Base-by-base conservation (phyloP, 2,888 invertebrate genomes). In the Drosophila demipolita region DNA sequence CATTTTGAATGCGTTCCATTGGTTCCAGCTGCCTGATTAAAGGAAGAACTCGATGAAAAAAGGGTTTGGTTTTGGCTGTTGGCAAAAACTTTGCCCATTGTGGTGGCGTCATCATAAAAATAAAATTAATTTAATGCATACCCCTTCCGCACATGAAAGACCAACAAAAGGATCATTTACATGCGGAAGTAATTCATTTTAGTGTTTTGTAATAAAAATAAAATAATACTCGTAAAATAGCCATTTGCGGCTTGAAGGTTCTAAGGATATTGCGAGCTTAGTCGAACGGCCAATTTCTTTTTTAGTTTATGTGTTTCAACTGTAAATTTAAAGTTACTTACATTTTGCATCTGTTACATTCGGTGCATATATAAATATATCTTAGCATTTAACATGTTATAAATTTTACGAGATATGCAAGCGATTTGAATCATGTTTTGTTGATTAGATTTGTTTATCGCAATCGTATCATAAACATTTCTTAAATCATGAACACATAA, bases 81-180 rank as follows among this genome's bases (percentile, higher is more conserved):
- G 84, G 73, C 68, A 72, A 76, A 88, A 79, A 73, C 61, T 80
- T 88, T 75, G 63, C 40, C 23, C 71, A 67, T 73, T 83, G 84
- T 55, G 88, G 83, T 83, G 78, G 73, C 86, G 78, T 89, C 81
- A 83, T 85, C 81, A 85, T 79, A 77, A 81, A 85, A 88, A 81
- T 85, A 75, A 83, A 86, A 78, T 83, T 83, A 83, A 86, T 83
- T 85, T 81, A 59, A 86, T 81, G 78, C 67, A 76, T 67, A 74
- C 68, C 74, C 48, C 67, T 66, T 55, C 49, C 54, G 29, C 55
- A 54, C 58, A 65, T 29, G 23, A 57, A 72, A 29, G 23, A 60
- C 67, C 42, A 58, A 57, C 32, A 50, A 49, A 35, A 45, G 48
- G 53, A 66, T 64, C 66, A 64, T 75, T 78, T 80, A 15, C 80